Evolutionary conservation across 2,888 invertebrate genomes (phyloP).

Genomic region (Megastigmus dorsalis): DNA sequence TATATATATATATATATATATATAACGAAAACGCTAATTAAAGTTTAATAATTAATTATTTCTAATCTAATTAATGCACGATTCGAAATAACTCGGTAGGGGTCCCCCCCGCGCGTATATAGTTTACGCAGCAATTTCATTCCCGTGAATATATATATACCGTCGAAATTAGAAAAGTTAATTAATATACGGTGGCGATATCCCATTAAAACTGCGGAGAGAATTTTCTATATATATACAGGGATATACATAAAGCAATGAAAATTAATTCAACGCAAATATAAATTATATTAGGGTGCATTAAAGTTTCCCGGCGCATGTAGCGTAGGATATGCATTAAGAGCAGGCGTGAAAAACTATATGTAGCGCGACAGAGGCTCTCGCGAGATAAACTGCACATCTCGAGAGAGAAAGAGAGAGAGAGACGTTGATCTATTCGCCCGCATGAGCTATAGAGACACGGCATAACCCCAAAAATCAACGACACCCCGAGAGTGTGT

Average conservation of each 20-base stretch:
- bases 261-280: too few species aligned
- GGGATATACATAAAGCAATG: too few species aligned
- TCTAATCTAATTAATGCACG: constrained; percentile 11
- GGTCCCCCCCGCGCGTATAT: not conserved
- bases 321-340: too few species aligned
- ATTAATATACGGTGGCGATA: not conserved
- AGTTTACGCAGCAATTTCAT: constrained; percentile 5
- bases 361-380: too few species aligned
- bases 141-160: too few species aligned
- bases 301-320: too few species aligned
- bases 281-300: too few species aligned
- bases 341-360: too few species aligned
- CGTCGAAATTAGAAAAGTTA: constrained; percentile 15
- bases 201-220: not conserved
- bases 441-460: not conserved
- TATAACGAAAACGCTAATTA: not conserved
- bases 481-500: not conserved
- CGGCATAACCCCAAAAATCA: constrained; percentile 1
- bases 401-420: not conserved
- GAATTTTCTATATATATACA: too few species aligned
- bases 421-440: not conserved
- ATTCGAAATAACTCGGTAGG: not conserved
- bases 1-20: too few species aligned
- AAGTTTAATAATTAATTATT: constrained; percentile 5
- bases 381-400: too few species aligned